Evolutionary conservation across 2,113 vertebrate genomes (phyloP), one percentile per base, ranked within the genome.

Genomic region (Butorides virescens): DNA sequence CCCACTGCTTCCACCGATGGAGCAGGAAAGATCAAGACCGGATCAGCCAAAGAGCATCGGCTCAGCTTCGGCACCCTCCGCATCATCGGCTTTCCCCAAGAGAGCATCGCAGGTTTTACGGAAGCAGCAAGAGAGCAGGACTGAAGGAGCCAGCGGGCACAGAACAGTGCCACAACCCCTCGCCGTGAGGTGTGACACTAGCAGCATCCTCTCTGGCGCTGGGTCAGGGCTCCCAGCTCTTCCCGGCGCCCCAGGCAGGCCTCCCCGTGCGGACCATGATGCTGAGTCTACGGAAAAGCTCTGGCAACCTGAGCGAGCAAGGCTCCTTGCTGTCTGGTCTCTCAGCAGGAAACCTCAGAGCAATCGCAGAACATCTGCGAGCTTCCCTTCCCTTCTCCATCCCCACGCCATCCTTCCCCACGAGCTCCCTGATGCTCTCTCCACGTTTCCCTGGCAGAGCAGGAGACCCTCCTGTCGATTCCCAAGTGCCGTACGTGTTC

Each of bases 171-270:
- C 74, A 11, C 53, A 36, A 7, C 15, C 37, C 34, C 27, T 37
- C 4, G 4, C 63, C 11, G 17, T 0, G 37, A 27, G 74, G 14
- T 6, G 56, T 1, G 19, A 25, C 49, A 1, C 5, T 1, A 22
- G 58, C 49, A 16, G 58, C 1, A 7, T 34, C 75, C 29, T 36
- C 74, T 10, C 53, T 2, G 10, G 4, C 53, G 2, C 5, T 3
- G 53, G 63, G 37, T 27, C 86, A 39, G 34, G 47, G 65, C 42
- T n/a, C 49, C 49, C 8, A 5, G 34, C 59, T 34, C 61, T 10
- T 26, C 32, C 62, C 2, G 29, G 10, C 37, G 44, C 87, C 52
- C 70, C 36, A 8, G 53, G 11, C 21, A 25, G 53, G 26, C 61
- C 87, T 37, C 22, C 8, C 34, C 5, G 1, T 9, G 26, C 46